Conservation (phyloP, 2,113 vertebrate genomes). For the Grammomys dolichurus region DNA sequence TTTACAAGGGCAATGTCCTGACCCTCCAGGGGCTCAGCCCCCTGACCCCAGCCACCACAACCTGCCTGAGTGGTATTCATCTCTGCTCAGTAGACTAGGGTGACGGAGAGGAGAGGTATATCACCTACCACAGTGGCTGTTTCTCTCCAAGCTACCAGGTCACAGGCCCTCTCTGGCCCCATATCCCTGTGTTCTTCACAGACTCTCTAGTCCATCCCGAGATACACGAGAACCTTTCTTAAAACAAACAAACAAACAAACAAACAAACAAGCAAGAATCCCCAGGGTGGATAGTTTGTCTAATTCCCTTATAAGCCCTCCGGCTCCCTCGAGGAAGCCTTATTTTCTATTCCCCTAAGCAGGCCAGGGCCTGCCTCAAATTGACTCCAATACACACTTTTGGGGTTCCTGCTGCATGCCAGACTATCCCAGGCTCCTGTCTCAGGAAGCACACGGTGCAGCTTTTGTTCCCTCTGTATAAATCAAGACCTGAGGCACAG, state of each 20-base stretch:
- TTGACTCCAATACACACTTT: rapidly evolving
- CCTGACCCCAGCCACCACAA: neutral
- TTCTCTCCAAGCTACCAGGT: neutral
- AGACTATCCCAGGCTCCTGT: neutral
- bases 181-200: neutral
- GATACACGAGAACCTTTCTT: neutral
- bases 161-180: neutral
- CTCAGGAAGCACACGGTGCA: neutral
- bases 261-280: neutral
- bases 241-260: neutral
- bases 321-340: neutral
- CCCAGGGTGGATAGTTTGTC: neutral
- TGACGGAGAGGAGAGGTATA: neutral
- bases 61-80: neutral
- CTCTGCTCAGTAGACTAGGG: neutral
- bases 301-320: rapidly evolving
- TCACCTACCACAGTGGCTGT: too few relatives aligned
- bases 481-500: neutral
- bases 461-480: neutral
- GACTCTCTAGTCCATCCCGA: neutral
- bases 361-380: neutral
- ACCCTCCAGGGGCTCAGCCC: neutral
- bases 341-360: neutral
- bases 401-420: neutral
- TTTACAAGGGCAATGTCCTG: neutral